Conservation (phyloP, 2,113 vertebrate species). For the Microtus pennsylvanicus region DNA sequence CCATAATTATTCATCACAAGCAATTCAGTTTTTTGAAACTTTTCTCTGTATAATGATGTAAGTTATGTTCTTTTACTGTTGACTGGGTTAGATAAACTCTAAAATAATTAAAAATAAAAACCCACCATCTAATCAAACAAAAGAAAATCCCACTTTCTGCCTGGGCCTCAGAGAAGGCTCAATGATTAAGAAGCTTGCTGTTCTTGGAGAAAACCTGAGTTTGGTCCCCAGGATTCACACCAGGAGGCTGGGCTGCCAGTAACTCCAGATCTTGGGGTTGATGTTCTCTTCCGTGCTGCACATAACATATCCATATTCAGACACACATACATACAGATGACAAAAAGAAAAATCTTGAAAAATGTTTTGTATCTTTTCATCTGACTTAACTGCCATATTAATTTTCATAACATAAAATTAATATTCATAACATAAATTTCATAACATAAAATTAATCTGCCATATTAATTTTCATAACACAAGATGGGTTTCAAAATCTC, state of each 20-base stretch:
- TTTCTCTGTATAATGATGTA: not conserved
- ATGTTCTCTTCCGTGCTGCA: not conserved
- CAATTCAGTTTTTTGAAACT: constrained; percentile 9
- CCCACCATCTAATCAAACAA: not conserved
- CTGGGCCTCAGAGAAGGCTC: not conserved
- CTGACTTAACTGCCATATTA: not conserved
- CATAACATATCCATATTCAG: not conserved
- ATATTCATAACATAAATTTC: no score
- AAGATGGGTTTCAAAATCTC: not conserved
- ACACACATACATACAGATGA: not conserved
- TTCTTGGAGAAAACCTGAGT: not conserved
- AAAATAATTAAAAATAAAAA: not conserved
- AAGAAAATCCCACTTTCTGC: not conserved
- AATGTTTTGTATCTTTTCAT: not conserved
- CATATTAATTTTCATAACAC: not conserved
- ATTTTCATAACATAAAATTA: no score
- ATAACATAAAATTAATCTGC: no score
- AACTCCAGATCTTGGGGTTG: not conserved
- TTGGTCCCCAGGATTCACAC: not conserved
- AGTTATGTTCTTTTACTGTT: not conserved
- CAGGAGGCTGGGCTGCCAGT: not conserved
- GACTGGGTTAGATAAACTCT: not conserved
- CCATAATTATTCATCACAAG: not conserved
- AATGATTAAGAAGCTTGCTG: not conserved
- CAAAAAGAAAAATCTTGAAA: not conserved